Conservation (phyloP, 2,797 vertebrate species). For the Loriculus beryllinus region DNA sequence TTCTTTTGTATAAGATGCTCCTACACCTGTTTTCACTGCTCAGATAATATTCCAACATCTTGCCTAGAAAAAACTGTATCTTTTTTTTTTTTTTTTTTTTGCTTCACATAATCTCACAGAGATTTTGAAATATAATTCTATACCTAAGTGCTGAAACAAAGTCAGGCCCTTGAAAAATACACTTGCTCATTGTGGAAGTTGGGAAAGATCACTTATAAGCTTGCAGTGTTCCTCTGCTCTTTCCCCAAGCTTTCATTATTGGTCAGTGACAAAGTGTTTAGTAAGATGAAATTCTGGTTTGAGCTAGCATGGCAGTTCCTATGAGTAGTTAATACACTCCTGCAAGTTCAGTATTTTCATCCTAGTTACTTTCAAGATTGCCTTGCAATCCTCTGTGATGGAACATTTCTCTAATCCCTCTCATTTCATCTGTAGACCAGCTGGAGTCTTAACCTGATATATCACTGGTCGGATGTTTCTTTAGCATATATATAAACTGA, state of each 20-base stretch:
- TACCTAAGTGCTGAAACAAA: not conserved
- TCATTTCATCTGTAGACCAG: conserved; percentile 32
- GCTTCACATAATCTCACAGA: not conserved
- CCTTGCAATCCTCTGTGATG: not conserved
- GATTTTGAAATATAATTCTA: not conserved
- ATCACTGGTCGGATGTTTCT: not conserved
- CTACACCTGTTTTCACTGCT: not conserved
- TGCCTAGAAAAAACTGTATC: not conserved
- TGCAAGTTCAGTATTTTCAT: conserved; percentile 38
- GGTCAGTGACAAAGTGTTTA: not conserved
- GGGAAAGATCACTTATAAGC: not conserved
- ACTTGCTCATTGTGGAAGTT: not conserved
- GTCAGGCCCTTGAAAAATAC: not conserved
- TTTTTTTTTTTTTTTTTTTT: not conserved
- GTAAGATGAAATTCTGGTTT: not conserved
- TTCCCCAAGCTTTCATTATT: not conserved
- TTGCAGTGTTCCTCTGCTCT: not conserved
- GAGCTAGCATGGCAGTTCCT: not conserved
- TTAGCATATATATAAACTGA: not conserved
- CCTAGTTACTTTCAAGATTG: not conserved
- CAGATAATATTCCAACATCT: not conserved
- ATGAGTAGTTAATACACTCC: not conserved
- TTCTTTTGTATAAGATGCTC: accelerated
- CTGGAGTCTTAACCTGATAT: conserved; percentile 18
- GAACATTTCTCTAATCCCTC: conserved; percentile 13